Base-by-base conservation (phyloP, 1,140 invertebrate species). In the Hyposmocoma kahamanoa region DNA sequence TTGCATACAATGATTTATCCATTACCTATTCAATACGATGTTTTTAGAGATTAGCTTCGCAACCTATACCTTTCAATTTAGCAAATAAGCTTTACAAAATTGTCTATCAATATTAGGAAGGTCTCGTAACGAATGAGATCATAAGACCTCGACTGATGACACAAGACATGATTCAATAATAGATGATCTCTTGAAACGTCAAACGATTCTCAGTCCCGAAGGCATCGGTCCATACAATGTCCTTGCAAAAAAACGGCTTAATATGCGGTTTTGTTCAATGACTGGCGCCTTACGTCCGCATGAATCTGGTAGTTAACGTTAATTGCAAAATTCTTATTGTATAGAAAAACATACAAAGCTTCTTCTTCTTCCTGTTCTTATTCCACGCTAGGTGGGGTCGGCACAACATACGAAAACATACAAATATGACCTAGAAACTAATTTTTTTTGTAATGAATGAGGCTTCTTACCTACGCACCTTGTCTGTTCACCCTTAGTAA, bases 101-200 rank as follows among this genome's bases (percentile, higher is more conserved):
- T 36, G 3, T 15, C 30, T 13, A 10, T 8, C 32, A 15, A 36
- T 36, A 17, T 36, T 53, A 56, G 44, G 46, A 62, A 75, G 66
- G 62, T 80, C 56, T 66, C 43, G 54, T 42, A 70, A 70, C 64
- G 61, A 56, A 75, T 81, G 74, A 81, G 62, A 78, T 81, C 77
- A 78, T 62, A 62, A 69, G 68, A 68, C 74, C 72, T 74, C 64
- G 67, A 59, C 58, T 56, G 67, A 81, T 68, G 67, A 78, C 67
- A 73, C 70, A 72, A 71, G 59, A 54, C 56, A 56, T 75, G 70
- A 72, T 69, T 76, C 55, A 72, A 79, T 66, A 51, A 57, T 51
- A 45, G 36, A 39, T 39, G 36, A 20, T 39, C 18, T 39, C 19
- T 20, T 39, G n/a, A 28, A 54, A 49, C 30, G 42, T 43, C 53